Evolutionary conservation across 1,140 invertebrate genomes (phyloP), one percentile per base, ranked within the genome.

Genomic region (Procambarus virginalis): DNA sequence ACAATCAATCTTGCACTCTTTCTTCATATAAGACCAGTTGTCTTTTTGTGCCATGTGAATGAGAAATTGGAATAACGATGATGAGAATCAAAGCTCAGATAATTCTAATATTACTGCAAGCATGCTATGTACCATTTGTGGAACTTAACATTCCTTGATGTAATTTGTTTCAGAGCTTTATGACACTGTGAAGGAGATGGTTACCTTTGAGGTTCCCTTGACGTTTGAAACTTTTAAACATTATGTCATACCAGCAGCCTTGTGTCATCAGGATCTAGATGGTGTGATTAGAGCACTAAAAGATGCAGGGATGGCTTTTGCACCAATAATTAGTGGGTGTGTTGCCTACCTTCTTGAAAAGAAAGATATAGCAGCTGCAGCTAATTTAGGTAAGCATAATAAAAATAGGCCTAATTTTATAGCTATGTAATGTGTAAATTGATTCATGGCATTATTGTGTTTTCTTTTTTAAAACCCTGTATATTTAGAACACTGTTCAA

Each of bases 101-200:
- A 34, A 34, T 34, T 34, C 34, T 34, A 34, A 34, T 34, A 34
- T 34, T 34, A 34, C 34, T 34, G 34, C 34, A 34, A 55, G 1
- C 51, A 9, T 55, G 12, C 51, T 55, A 9, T 55, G 51, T 55
- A 55, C 51, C 51, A 55, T 55, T 55, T 55, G 51, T 9, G 51
- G 51, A 9, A 55, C 51, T 4, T 55, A 9, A 55, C 12, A 55
- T 55, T 55, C 8, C 8, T 55, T 34, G 34, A 55, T 55, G 51
- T 55, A 55, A 55, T 55, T n/a, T n/a, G 49, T 80, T 80, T 1
- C 86, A 87, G 86, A 80, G 34, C 2, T 87, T 17, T 87, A 81
- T 64, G 48, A 51, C 12, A 87, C 86, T n/a, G 64, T 80, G 22
- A 80, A 68, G 48, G 77, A 81, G 60, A 87, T 87, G 86, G 17